A percentile compares a stretch with the other conserved stretches of the same genome.
Evolutionary conservation across 2,888 invertebrate species (phyloP).

Genomic region (Pinctada fucata): DNA sequence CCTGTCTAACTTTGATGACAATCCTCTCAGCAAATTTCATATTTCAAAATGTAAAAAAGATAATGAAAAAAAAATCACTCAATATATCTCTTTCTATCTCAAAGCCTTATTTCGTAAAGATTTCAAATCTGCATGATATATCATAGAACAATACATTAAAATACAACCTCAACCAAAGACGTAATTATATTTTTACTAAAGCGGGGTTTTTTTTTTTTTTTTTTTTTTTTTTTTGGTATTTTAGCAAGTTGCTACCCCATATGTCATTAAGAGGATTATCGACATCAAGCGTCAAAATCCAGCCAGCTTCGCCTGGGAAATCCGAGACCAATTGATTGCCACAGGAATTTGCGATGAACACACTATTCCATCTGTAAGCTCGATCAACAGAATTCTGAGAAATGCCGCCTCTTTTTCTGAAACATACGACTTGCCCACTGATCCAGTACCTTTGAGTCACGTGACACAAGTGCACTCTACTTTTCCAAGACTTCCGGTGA

Average conservation of each 20-base stretch:
- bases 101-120: too few species aligned
- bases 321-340: conserved; percentile 91
- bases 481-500: background rate
- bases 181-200: too few species aligned
- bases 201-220: conserved; percentile 73
- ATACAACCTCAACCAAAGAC: too few species aligned
- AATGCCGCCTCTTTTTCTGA: conserved; percentile 63
- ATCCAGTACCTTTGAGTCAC: background rate
- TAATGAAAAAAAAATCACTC: too few species aligned
- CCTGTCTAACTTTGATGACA: too few species aligned
- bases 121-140: too few species aligned
- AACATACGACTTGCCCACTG: background rate
- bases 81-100: too few species aligned
- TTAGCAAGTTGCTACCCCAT: conserved; percentile 92
- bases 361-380: conserved; percentile 92
- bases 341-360: conserved; percentile 90
- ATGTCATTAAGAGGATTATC: conserved; percentile 95
- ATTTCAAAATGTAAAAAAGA: too few species aligned
- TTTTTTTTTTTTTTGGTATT: background rate
- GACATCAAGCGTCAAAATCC: conserved; percentile 96
- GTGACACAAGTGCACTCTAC: background rate
- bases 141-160: too few species aligned
- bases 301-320: conserved; percentile 98
- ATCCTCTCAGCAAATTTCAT: too few species aligned
- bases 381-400: conserved; percentile 93